Percentiles rank a stretch among this genome's conserved stretches.
Conservation (phyloP, 2,888 invertebrate genomes). For the Aleiodes alternator region DNA sequence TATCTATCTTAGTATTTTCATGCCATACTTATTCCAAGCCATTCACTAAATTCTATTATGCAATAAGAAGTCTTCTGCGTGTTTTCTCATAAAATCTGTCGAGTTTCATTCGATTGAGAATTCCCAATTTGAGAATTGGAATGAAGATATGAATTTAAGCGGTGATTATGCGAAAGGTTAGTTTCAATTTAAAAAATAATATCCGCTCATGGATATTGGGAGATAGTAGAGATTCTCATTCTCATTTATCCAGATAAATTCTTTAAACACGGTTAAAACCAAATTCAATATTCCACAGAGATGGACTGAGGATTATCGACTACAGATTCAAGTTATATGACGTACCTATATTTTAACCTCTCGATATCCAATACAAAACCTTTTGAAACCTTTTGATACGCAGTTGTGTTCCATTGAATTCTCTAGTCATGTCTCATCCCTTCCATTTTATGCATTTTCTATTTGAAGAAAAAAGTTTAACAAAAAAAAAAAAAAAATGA, state of each 20-base stretch:
- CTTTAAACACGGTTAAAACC: background rate
- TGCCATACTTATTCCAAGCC: no score
- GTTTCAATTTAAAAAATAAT: background rate
- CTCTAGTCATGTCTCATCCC: conserved; percentile 5
- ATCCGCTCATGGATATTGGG: background rate
- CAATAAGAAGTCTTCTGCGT: no score
- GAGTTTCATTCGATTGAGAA: no score
- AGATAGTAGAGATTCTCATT: background rate
- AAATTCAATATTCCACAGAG: conserved; percentile 16
- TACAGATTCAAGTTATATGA: conserved; percentile 47
- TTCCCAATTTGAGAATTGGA: no score
- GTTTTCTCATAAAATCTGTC: no score
- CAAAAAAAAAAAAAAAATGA: background rate
- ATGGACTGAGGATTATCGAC: conserved; percentile 50
- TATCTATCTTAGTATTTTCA: no score
- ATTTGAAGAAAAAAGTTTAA: background rate
- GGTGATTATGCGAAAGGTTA: no score
- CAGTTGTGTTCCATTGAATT: conserved; percentile 32
- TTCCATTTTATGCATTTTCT: background rate
- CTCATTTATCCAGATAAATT: conserved; percentile 13
- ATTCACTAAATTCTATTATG: no score
- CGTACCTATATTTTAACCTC: conserved; percentile 30
- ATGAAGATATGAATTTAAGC: no score
- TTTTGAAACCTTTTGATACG: conserved; percentile 35
- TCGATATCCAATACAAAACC: conserved; percentile 15